Percentiles rank a stretch among this genome's conserved stretches.
Evolutionary conservation across 2,888 invertebrate species (phyloP).

Genomic region (Timema podura): DNA sequence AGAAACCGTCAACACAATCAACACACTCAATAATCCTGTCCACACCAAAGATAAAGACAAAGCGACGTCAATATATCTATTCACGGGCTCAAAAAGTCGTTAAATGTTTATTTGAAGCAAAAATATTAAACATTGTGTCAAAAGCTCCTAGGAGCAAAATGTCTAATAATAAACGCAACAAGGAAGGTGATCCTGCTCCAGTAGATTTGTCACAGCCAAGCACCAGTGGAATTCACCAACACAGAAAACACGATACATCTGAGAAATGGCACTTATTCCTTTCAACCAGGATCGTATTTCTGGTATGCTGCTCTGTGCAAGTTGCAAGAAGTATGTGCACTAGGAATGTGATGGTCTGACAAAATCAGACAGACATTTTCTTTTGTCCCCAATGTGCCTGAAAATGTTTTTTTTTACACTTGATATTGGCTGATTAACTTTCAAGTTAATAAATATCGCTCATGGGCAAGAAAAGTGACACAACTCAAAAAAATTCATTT

Average conservation of each 20-base stretch:
- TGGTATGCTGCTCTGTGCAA: no score
- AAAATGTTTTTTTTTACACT: no score
- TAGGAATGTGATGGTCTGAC: no score
- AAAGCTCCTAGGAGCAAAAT: slow-evolving; percentile 5
- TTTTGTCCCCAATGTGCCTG: no score
- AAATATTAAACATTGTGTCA: background rate
- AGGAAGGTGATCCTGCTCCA: background rate
- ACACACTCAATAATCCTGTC: background rate
- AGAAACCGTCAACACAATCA: background rate
- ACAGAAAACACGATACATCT: slow-evolving; percentile 1
- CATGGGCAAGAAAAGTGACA: no score
- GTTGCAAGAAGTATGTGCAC: no score
- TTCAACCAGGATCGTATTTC: no score
- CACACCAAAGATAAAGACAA: slow-evolving; percentile 5
- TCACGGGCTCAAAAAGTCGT: slow-evolving; percentile 5
- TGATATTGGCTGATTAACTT: no score
- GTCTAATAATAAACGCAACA: slow-evolving; percentile 9
- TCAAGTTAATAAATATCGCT: no score
- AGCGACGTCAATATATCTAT: slow-evolving; percentile 1
- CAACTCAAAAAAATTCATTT: no score
- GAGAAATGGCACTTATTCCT: no score
- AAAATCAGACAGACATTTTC: no score
- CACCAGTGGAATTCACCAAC: slow-evolving; percentile 1
- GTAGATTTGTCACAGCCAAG: slow-evolving; percentile 5
- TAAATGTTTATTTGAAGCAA: slow-evolving; percentile 6